Conservation (phyloP, 2,797 vertebrate genomes). For the Sarcoramphus papa region DNA sequence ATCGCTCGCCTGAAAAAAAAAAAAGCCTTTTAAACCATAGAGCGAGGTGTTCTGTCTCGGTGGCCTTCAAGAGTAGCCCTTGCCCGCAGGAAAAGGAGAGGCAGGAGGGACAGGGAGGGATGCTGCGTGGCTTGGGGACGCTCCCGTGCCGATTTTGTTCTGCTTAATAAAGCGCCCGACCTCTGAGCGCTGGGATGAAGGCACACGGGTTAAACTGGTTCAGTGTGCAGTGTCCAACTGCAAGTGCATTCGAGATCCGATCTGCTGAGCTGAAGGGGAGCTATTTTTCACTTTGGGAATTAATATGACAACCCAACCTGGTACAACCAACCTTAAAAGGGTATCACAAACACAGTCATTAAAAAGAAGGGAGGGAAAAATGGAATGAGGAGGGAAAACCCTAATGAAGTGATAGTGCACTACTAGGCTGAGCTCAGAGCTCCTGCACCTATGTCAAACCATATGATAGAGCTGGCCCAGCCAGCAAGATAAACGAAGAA, state of each 20-base stretch:
- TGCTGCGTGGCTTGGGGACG: background rate
- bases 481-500: background rate
- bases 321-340: background rate
- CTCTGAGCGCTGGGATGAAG: background rate
- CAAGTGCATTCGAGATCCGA: background rate
- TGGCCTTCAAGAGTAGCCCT: slow-evolving; percentile 47
- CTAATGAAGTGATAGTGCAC: background rate
- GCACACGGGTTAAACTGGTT: slow-evolving; percentile 3
- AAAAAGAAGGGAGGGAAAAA: background rate
- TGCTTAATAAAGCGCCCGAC: background rate
- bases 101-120: background rate
- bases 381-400: background rate
- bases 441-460: background rate
- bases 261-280: background rate
- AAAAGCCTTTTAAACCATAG: slow-evolving; percentile 16
- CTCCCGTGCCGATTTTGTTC: background rate
- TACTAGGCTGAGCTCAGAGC: background rate
- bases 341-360: background rate
- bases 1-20: slow-evolving; percentile 25
- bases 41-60: background rate
- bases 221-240: background rate
- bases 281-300: background rate
- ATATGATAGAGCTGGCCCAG: background rate
- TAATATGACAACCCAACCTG: background rate
- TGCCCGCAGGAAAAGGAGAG: background rate